Conservation (phyloP, 2,888 invertebrate genomes). For the Sicus ferrugineus region DNA sequence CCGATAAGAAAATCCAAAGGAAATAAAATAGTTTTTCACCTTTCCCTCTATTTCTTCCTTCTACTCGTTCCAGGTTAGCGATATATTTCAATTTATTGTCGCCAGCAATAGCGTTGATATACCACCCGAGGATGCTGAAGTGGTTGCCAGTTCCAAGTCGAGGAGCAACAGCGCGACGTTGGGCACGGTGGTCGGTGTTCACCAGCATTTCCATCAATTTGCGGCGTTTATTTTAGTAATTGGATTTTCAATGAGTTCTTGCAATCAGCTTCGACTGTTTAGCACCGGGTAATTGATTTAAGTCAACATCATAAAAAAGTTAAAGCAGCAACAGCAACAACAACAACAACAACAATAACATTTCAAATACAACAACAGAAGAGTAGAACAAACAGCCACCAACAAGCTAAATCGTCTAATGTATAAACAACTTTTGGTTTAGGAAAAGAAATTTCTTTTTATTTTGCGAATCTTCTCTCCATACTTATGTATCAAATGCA, state of each 20-base stretch:
- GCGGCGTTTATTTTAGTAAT: slow-evolving; percentile 34
- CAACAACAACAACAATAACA: not conserved
- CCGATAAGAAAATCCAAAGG: too few relatives aligned
- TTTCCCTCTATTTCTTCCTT: slow-evolving; percentile 16
- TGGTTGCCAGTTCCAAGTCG: slow-evolving; percentile 65
- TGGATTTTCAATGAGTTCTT: slow-evolving; percentile 44
- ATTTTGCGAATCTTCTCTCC: not conserved
- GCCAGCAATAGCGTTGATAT: slow-evolving; percentile 60
- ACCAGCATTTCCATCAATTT: slow-evolving; percentile 35
- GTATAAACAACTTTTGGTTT: too few relatives aligned
- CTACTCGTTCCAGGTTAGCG: slow-evolving; percentile 69
- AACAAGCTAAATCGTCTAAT: too few relatives aligned
- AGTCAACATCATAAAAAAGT: not conserved
- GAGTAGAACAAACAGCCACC: not conserved
- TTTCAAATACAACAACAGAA: not conserved
- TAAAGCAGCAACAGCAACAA: slow-evolving; percentile 5
- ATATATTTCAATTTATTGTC: slow-evolving; percentile 74
- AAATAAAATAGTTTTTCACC: not conserved
- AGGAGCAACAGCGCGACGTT: slow-evolving; percentile 58
- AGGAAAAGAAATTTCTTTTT: not conserved
- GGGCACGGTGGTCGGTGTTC: slow-evolving; percentile 43
- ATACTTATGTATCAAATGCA: not conserved
- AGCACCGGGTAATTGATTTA: slow-evolving; percentile 52
- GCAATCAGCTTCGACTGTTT: slow-evolving; percentile 48
- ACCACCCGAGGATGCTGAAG: slow-evolving; percentile 64